phyloP scores from a whole-genome alignment of 2,113 vertebrate species.

The Triplophysa siluroides region DNA sequence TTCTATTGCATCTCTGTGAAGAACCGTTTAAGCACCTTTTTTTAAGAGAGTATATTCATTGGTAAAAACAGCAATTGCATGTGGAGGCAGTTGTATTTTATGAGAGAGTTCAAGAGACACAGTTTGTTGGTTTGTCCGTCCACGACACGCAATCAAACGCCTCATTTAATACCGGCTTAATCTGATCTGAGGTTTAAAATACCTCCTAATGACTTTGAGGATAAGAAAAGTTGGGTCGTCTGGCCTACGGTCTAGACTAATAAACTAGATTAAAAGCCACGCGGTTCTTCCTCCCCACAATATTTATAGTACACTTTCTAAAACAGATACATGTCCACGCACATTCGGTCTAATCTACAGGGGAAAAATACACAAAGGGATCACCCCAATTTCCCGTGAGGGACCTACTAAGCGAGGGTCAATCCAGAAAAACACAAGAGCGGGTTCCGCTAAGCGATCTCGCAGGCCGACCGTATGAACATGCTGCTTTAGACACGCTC shows the following conservation, averaged over 20 bases:
- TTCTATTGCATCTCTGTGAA: no score
- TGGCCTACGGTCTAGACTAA: conserved; percentile 28
- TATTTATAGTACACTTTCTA: conserved; percentile 24
- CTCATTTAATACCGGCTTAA: conserved; percentile 33
- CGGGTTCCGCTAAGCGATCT: conserved; percentile 38
- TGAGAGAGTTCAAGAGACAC: neutral
- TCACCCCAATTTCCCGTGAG: conserved; percentile 11
- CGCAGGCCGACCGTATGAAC: conserved; percentile 16
- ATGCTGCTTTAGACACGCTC: conserved; percentile 25
- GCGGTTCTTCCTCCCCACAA: conserved; percentile 21
- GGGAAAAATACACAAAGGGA: neutral
- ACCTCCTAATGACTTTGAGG: conserved; percentile 12
- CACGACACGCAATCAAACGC: conserved; percentile 1
- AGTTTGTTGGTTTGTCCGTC: neutral
- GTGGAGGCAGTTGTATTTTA: neutral
- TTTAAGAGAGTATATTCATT: neutral
- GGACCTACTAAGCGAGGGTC: conserved; percentile 2
- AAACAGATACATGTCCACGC: conserved; percentile 8
- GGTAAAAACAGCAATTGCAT: neutral
- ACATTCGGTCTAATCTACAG: neutral
- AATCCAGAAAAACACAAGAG: conserved; percentile 17
- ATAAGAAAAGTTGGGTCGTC: neutral
- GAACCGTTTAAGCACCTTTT: no score
- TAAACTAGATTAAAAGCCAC: conserved; percentile 22
- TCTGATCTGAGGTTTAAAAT: conserved; percentile 33